Evolutionary conservation across 2,888 invertebrate species (phyloP), one percentile per base, ranked within the genome.

Genomic region (Acheta domesticus): DNA sequence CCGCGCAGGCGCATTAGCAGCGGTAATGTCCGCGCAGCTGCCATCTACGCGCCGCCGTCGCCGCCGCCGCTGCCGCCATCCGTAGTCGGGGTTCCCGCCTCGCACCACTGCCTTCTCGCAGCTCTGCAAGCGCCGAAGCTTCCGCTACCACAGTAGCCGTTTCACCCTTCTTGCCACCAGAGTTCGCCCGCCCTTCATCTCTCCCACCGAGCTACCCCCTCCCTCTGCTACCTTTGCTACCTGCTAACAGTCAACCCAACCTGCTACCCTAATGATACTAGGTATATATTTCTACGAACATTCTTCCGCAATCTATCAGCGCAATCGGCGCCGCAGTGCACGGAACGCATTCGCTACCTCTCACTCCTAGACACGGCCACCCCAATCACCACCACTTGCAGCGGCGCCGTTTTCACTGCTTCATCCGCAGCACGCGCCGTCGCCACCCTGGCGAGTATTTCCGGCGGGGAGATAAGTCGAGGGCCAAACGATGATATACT

Each of bases 401-500:
- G 8, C 36, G 8, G 36, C 36, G 36, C 36, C 36, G 0, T 36
- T 8, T 36, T 1, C 36, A 36, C 8, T 36, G 36, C 36, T 36
- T 5, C 36, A 8, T 36, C 36, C 36, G 36, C 36, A 5, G 4
- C 23, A 62, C 19, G 2, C 62, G 2, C 62, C 62, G 62, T 62
- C 62, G n/a, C 62, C n/a, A 36, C 36, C 36, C 11, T 36, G 36
- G 62, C 16, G 62, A 62, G 62, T 19, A 12, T 62, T 62, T 62
- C 62, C 62, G 62, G 62, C 62, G 62, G 8, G 62, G 62, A 62
- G 62, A 62, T 62, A 62, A 62, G 62, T 62, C 62, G 62, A n/a
- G 62, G 16, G n/a, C 62, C 62, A 62, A 62, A 62, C 62, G 62
- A 62, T 62, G 62, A 62, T 62, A 62, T 62, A 62, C 62, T 62